Base-by-base conservation (phyloP, 92 coral and sea anemone genomes). In the Palythoa grandiflora region DNA sequence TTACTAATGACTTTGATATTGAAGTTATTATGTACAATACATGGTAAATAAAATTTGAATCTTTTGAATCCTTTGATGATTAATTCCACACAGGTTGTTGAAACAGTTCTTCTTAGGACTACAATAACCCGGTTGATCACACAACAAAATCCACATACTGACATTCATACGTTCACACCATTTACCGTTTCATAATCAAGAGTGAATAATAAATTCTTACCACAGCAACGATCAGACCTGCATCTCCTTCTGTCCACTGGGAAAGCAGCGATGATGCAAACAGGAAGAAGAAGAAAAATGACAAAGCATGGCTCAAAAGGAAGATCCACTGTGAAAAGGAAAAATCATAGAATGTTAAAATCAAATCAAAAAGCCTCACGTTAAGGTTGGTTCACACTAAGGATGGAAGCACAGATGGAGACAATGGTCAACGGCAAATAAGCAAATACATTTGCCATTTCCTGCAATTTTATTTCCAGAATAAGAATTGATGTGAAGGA, bases 231-330 rank as follows among this genome's bases (percentile, higher is more conserved):
- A 97, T 92, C 78, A 97, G 94, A n/a, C n/a, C n/a, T n/a, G n/a
- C 97, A 8, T 79, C 17, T 5, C 91, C 93, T 53, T 53, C 20
- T 1, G 99, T 94, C 99, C 99, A 97, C 85, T 97, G 99, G 17
- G 97, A 96, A 94, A 97, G 84, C 17, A 97, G 92, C 13, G 98
- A 92, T 3, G 99, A 95, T 9, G 97, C 97, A 89, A 97, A 97
- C 90, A 97, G 95, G 89, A 95, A 97, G 90, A 97, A 93, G 93
- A 97, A 97, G 88, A 97, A 94, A 90, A 95, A 97, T 6, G 98
- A 97, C 92, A 97, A 84, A 39, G 98, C 95, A 86, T 97, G 93
- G 89, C 99, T 97, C 85, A 97, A 93, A 87, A 97, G 93, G 90
- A 97, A 97, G 75, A 97, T 96, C 98, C 98, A 97, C 99, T 96